Evolutionary conservation across 2,888 invertebrate genomes (phyloP), one percentile per base, ranked within the genome.

Genomic region (Tenthredo notha): DNA sequence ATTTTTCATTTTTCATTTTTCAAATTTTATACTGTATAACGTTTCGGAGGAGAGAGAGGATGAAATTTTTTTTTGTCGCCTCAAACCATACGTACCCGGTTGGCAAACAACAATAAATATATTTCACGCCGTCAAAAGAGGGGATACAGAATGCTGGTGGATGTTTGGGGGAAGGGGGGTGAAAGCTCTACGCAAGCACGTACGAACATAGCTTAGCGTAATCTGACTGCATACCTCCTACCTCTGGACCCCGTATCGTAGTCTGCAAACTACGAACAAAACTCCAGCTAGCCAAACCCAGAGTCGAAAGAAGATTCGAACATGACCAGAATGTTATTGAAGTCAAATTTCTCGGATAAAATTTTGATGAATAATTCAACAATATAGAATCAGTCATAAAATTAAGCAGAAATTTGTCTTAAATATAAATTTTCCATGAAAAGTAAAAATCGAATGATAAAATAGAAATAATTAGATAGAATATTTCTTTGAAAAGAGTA

Each of bases 101-200:
- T 92, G 91, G 92, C 93, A 92, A 93, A 93, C 93, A 93, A 93
- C 93, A 93, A 93, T 93, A 93, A 93, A 93, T 93, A 93, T 92
- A 93, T 93, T 93, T 93, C 91, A 91, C 91, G 90, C 89, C 89
- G 88, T 89, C 90, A 87, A 87, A 87, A 88, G 86, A 86, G 89
- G 84, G 72, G 58, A 84, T 80, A 84, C 85, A 75, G 86, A 74
- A 84, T 84, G 87, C 78, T 89, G 86, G 89, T 88, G 90, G 89
- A 88, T 87, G 29, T 21, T 86, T n/a, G n/a, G n/a, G n/a, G n/a
- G n/a, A n/a, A n/a, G n/a, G 84, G 84, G 84, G 84, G 87, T 85
- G 88, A 91, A 83, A 92, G 92, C 92, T 93, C 91, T 92, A 91
- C 90, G 91, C 90, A 90, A 92, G 93, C 93, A 93, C 93, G 93